A percentile compares a stretch with the other conserved stretches of the same genome.
These are phyloP conservation scores for Megaceryle maxima DNA, from an alignment of 2,113 vertebrate genomes.

Conservation along the genomic window DNA sequence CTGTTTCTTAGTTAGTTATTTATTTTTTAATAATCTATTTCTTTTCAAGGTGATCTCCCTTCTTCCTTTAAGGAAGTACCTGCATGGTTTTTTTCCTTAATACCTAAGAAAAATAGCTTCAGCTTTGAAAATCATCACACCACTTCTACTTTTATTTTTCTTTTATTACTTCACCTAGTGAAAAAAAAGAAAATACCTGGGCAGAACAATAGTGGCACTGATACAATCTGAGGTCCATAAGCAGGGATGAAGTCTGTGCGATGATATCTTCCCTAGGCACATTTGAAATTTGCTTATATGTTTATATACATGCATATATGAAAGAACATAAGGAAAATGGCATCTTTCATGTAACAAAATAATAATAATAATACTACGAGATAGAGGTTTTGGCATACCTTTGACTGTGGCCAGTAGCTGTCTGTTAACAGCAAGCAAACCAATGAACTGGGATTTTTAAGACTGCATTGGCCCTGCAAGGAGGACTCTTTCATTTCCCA, in stretches of 20 bases:
- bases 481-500: slow-evolving; percentile 91
- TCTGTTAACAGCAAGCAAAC: slow-evolving; percentile 82
- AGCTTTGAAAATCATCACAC: slow-evolving; percentile 2
- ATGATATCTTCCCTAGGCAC: neutral
- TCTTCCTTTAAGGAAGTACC: neutral
- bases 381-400: slow-evolving; percentile 56
- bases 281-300: neutral
- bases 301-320: neutral
- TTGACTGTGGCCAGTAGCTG: slow-evolving; percentile 66
- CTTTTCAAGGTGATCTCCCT: neutral
- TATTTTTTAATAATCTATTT: neutral
- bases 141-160: neutral
- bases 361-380: neutral
- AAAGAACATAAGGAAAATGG: slow-evolving; percentile 47
- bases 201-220: neutral
- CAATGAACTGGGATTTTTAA: slow-evolving; percentile 87
- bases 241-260: neutral
- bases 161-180: neutral
- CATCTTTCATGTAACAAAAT: slow-evolving; percentile 29
- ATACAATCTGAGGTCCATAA: neutral
- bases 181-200: neutral
- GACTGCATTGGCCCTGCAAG: slow-evolving; percentile 83
- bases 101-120: neutral
- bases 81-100: neutral
- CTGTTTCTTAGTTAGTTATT: no score